Percentiles rank a stretch among this genome's conserved stretches.
Evolutionary conservation across 1,140 invertebrate species (phyloP).

Genomic region (Trachelipus rathkii): DNA sequence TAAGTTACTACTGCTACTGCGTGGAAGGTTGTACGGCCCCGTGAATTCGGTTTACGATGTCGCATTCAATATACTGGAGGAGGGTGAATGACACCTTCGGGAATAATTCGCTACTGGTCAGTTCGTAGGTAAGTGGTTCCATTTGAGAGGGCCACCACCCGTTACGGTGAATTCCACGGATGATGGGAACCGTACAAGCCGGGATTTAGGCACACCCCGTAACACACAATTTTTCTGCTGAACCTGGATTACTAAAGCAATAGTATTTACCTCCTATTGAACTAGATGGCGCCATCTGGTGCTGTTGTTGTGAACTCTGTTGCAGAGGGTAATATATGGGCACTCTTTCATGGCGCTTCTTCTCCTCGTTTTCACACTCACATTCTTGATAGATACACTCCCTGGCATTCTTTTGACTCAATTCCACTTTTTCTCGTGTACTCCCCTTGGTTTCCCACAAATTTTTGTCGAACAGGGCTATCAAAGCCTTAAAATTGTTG

Average conservation of each 20-base stretch:
- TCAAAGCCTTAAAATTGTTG: no score
- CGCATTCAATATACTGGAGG: slow-evolving; percentile 24
- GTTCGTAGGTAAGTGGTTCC: no score
- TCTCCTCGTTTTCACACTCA: slow-evolving; percentile 23
- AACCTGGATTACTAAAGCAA: background rate
- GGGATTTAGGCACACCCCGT: no score
- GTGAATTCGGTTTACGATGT: background rate
- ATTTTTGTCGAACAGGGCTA: no score
- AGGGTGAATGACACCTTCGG: slow-evolving; percentile 18
- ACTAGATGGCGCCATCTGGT: slow-evolving; percentile 14
- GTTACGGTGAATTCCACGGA: slow-evolving; percentile 29
- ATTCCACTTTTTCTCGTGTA: no score
- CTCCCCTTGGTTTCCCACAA: no score
- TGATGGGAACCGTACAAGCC: slow-evolving; percentile 11
- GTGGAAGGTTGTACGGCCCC: background rate
- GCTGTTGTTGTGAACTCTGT: background rate
- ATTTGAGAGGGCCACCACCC: background rate
- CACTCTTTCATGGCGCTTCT: no score
- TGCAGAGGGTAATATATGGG: slow-evolving; percentile 11
- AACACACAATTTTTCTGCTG: background rate
- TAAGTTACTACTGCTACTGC: background rate
- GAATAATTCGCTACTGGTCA: slow-evolving; percentile 14
- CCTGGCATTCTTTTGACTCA: no score
- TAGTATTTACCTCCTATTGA: slow-evolving; percentile 5
- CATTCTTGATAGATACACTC: no score